Conservation (phyloP, 92 coral and sea anemone species). For the Plumapathes pennacea region DNA sequence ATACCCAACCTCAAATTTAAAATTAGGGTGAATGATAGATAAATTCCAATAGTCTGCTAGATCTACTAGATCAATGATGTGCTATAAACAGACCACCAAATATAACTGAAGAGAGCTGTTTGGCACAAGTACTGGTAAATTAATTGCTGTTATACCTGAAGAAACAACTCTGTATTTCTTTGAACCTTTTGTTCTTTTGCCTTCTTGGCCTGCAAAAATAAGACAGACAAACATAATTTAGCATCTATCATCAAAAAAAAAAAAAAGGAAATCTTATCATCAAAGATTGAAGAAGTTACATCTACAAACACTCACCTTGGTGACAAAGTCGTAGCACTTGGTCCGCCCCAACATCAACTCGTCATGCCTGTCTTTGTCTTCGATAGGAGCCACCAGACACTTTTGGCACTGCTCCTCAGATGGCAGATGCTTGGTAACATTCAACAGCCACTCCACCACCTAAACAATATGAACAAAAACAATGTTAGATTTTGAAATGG, state of each 20-base stretch:
- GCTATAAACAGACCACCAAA: too few species aligned
- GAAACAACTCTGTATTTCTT: slow-evolving; percentile 82
- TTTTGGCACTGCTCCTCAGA: slow-evolving; percentile 98
- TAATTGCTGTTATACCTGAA: slow-evolving; percentile 47
- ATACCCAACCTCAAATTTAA: too few species aligned
- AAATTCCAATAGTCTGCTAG: too few species aligned
- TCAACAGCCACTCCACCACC: slow-evolving; percentile 91
- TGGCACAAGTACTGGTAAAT: too few species aligned
- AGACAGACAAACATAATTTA: not conserved
- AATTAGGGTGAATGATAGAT: too few species aligned
- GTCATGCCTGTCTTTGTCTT: slow-evolving; percentile 88
- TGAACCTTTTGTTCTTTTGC: slow-evolving; percentile 98
- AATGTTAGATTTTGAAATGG: too few species aligned
- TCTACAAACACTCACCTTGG: slow-evolving; percentile 64
- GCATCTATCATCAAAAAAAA: not conserved
- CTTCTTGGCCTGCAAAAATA: slow-evolving; percentile 74
- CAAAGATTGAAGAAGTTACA: not conserved
- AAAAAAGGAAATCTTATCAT: not conserved
- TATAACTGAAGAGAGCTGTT: too few species aligned
- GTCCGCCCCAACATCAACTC: slow-evolving; percentile 91
- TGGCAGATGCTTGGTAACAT: slow-evolving; percentile 86
- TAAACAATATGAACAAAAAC: not conserved
- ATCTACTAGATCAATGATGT: too few species aligned
- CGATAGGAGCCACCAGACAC: slow-evolving; percentile 95
- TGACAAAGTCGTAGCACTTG: slow-evolving; percentile 93